These are phyloP conservation scores for Ypsolopha scabrella DNA, from an alignment of 2,888 invertebrate genomes.

Conservation along the genomic window DNA sequence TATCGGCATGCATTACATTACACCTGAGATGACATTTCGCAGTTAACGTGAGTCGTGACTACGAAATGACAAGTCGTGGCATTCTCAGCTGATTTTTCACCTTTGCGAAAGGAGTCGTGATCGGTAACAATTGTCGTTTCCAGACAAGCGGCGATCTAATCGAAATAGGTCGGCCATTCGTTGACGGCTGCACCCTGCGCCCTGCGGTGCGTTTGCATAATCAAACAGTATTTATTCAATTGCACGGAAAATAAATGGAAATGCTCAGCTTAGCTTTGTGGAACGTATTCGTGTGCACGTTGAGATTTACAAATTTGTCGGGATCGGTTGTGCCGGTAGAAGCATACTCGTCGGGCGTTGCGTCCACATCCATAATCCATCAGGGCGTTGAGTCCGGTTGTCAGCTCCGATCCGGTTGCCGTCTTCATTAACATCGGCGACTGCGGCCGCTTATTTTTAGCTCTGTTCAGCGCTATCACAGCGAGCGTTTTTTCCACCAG, in stretches of 20 bases:
- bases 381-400: constrained; percentile 23
- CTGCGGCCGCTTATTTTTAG: constrained; percentile 36
- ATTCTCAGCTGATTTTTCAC: constrained; percentile 66
- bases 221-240: background rate
- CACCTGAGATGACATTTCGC: constrained; percentile 56
- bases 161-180: constrained; percentile 39
- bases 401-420: constrained; percentile 31
- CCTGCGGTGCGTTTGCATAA: constrained; percentile 1
- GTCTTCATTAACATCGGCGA: constrained; percentile 38
- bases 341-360: background rate
- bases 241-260: background rate
- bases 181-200: constrained; percentile 1
- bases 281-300: background rate
- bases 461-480: constrained; percentile 26
- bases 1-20: constrained; percentile 10
- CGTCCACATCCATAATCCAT: constrained; percentile 19
- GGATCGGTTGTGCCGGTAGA: background rate
- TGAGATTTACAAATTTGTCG: background rate
- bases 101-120: constrained; percentile 64
- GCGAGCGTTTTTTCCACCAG: constrained; percentile 33
- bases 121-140: constrained; percentile 51
- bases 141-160: constrained; percentile 38
- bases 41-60: constrained; percentile 46
- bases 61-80: constrained; percentile 52
- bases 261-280: background rate